Percentiles rank a stretch among this genome's conserved stretches.
phyloP scores from a whole-genome alignment of 2,888 invertebrate genomes.

The Noctua janthe region DNA sequence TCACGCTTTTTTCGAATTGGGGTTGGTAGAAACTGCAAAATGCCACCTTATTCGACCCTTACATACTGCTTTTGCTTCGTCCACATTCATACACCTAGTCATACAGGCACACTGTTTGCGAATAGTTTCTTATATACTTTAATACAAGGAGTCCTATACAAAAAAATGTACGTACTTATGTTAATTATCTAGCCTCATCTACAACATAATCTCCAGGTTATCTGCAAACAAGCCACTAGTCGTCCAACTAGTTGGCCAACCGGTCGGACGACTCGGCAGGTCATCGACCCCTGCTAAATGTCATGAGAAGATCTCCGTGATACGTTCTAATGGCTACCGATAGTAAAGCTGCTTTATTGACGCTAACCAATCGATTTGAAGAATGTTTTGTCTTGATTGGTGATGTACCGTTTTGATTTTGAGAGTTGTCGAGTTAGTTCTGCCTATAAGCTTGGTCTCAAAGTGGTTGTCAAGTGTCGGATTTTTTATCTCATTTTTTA shows the following conservation, averaged over 20 bases:
- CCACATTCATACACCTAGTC: neutral
- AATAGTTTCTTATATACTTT: neutral
- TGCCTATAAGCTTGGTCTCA: conserved; percentile 17
- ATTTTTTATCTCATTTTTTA: neutral
- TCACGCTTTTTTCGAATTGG: neutral
- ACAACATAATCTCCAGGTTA: conserved; percentile 42
- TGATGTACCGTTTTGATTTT: conserved; percentile 46
- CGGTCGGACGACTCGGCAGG: conserved; percentile 53
- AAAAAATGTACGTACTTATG: neutral
- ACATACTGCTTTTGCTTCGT: neutral
- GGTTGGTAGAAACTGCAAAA: neutral
- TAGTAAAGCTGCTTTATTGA: conserved; percentile 49
- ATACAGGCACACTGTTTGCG: neutral
- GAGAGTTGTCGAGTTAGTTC: conserved; percentile 14
- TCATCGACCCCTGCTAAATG: conserved; percentile 69
- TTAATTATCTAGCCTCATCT: conserved; percentile 38
- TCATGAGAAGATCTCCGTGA: conserved; percentile 68
- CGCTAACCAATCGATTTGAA: conserved; percentile 56
- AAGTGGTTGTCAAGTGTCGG: conserved; percentile 8
- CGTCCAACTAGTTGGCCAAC: conserved; percentile 46
- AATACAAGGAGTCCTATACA: neutral
- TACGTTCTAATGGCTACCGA: conserved; percentile 53
- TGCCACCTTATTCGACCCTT: neutral
- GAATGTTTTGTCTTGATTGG: conserved; percentile 46
- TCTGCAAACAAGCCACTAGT: conserved; percentile 34